Base-by-base conservation (phyloP, 1,140 invertebrate species). In the Cydia fagiglandana region DNA sequence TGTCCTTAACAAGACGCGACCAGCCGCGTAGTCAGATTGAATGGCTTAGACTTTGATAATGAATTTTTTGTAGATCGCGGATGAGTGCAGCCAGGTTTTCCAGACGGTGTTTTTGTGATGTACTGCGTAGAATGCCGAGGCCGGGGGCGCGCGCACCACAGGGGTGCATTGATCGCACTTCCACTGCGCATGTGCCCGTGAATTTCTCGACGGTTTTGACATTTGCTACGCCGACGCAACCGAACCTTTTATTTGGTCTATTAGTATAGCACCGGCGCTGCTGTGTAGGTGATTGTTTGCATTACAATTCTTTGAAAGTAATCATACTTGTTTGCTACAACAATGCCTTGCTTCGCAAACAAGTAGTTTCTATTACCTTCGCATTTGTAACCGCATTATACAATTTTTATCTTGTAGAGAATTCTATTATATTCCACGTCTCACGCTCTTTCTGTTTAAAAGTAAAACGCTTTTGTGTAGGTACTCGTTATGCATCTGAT, bases 41-140 rank as follows among this genome's bases (percentile, higher is more conserved):
- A 64, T 75, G 56, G n/a, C 73, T 77, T 74, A 83, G 77, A 75
- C 80, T 75, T 79, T 80, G 81, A 84, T 84, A 80, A 83, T 84
- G n/a, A 15, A 61, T 86, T 88, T 87, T 86, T 86, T 82, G 79
- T 78, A 78, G 73, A 75, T 84, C 84, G 89, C n/a, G 85, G 77
- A 79, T 78, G 81, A 81, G 78, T 81, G 81, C 83, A 81, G 77
- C 66, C 78, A 76, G 80, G 80, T 83, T 85, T 87, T 79, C 83
- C 82, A 81, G 83, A 82, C 85, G 82, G 82, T 89, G 82, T 91
- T 89, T 90, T 90, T 89, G 85, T 87, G 81, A 79, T 80, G 83
- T 88, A 92, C 90, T 91, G 89, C 90, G 90, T 91, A 92, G 89
- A 87, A 87, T 80, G 83, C 80, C 75, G 81, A 78, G 79, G 83